Conservation (phyloP, 2,888 invertebrate genomes). For the Heteropelma amictum region DNA sequence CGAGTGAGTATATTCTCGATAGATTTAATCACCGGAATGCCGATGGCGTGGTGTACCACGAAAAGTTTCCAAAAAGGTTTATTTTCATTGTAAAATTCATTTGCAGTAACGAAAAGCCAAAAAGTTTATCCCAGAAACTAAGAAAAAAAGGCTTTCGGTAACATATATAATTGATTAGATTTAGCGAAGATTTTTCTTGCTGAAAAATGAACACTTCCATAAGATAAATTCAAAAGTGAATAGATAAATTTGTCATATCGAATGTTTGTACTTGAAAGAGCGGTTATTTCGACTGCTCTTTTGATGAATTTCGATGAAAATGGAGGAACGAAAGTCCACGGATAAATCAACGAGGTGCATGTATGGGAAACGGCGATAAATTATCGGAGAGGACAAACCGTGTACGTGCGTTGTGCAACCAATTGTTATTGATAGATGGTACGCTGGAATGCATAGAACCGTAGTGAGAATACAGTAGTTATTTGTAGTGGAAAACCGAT, state of each 20-base stretch:
- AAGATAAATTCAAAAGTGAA: no score
- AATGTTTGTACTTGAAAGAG: background rate
- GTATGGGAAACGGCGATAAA: slow-evolving; percentile 1
- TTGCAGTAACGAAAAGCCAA: no score
- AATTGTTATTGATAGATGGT: slow-evolving; percentile 36
- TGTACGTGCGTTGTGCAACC: slow-evolving; percentile 8
- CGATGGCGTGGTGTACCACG: no score
- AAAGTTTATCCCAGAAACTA: no score
- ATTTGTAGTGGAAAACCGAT: slow-evolving; percentile 38
- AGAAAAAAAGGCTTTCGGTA: no score
- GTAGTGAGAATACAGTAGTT: slow-evolving; percentile 9
- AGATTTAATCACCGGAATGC: slow-evolving; percentile 5
- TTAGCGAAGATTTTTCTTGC: background rate
- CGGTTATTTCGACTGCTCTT: background rate
- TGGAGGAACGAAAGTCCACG: background rate
- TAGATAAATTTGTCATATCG: no score
- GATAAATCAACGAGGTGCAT: background rate
- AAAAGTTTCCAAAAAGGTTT: slow-evolving; percentile 39
- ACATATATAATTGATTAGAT: no score
- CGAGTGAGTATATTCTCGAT: slow-evolving; percentile 79
- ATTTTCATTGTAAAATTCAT: background rate
- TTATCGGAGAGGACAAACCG: background rate
- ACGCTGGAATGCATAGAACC: slow-evolving; percentile 15
- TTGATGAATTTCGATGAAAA: background rate
- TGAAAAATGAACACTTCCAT: background rate